These are phyloP conservation scores for Athene noctua DNA, from an alignment of 2,113 vertebrate species.

Conservation along the genomic window DNA sequence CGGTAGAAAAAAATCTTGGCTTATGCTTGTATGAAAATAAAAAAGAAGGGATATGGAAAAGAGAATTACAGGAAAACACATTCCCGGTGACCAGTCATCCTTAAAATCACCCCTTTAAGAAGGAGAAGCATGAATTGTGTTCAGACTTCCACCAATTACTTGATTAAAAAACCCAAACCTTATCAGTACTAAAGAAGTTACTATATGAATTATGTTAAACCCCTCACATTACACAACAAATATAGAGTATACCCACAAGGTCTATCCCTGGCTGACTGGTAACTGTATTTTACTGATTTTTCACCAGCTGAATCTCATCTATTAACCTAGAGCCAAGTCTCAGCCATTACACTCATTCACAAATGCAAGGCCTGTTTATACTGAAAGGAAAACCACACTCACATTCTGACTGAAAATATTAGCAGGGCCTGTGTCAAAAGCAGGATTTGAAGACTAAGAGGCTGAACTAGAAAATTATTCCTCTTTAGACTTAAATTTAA, in stretches of 20 bases:
- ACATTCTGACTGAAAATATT: background rate
- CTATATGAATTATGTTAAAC: background rate
- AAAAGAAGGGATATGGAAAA: background rate
- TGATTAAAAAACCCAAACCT: too few relatives aligned
- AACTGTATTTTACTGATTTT: background rate
- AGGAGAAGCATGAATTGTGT: accelerated
- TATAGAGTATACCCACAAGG: accelerated
- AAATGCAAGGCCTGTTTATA: background rate
- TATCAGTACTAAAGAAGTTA: background rate
- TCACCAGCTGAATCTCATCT: background rate
- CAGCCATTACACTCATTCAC: background rate
- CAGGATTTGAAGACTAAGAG: background rate
- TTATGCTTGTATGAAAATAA: background rate
- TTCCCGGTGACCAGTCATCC: background rate
- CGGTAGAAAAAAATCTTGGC: background rate
- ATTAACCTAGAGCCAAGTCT: background rate
- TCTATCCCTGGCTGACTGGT: background rate
- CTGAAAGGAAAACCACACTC: background rate
- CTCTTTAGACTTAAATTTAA: background rate
- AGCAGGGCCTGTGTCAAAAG: background rate
- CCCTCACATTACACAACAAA: background rate
- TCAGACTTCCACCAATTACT: background rate
- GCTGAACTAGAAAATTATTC: background rate
- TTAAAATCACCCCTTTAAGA: background rate
- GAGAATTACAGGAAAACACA: background rate